Evolutionary conservation across 2,797 vertebrate genomes (phyloP).

Genomic region (Momotus momota): DNA sequence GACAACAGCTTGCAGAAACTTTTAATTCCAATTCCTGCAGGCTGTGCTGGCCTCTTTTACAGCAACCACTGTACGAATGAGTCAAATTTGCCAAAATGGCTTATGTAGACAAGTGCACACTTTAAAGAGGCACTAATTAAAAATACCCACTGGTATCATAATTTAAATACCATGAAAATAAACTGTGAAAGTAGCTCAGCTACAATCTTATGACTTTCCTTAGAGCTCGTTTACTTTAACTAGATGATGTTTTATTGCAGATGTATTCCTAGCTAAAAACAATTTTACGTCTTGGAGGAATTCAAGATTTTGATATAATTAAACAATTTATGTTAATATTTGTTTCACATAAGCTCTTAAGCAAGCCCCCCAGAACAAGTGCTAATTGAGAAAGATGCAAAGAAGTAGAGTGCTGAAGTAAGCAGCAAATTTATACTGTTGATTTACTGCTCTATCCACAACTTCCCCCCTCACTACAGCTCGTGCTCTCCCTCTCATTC

Average conservation of each 20-base stretch:
- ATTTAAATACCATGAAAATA: constrained; percentile 86
- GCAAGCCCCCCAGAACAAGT: constrained; percentile 73
- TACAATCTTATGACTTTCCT: constrained; percentile 77
- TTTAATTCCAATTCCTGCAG: constrained; percentile 83
- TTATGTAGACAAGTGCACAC: constrained; percentile 85
- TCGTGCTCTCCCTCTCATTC: background rate
- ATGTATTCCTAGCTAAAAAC: constrained; percentile 68
- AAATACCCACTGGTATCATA: constrained; percentile 85
- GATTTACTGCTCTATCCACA: constrained; percentile 51
- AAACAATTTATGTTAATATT: constrained; percentile 83
- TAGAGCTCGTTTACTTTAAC: constrained; percentile 74
- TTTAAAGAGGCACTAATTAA: constrained; percentile 83
- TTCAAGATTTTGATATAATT: constrained; percentile 77
- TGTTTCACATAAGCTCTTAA: constrained; percentile 78
- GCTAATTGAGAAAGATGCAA: constrained; percentile 74
- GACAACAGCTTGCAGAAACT: constrained; percentile 86
- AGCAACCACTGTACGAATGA: constrained; percentile 80
- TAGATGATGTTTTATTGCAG: constrained; percentile 73
- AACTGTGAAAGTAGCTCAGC: constrained; percentile 79
- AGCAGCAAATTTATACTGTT: constrained; percentile 52
- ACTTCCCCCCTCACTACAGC: constrained; percentile 36
- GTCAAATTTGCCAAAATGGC: constrained; percentile 84
- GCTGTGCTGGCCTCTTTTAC: constrained; percentile 84
- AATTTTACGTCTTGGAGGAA: constrained; percentile 78
- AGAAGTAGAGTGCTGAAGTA: constrained; percentile 66